Evolutionary conservation across 2,113 vertebrate genomes (phyloP), one percentile per base, ranked within the genome.

Genomic region (Phrynosoma platyrhinos): DNA sequence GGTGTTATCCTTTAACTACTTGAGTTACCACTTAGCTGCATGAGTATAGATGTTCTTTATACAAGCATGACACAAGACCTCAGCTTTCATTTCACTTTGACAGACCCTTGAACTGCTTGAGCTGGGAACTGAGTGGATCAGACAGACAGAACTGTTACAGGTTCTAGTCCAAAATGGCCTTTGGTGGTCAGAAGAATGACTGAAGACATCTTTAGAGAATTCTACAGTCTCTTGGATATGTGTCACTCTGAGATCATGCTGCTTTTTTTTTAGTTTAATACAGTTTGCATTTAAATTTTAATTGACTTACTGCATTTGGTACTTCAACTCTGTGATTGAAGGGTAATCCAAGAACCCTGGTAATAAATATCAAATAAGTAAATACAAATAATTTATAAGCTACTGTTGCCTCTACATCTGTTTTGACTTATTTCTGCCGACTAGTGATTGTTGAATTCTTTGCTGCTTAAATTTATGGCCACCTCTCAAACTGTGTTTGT

Each of bases 401-500:
- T 42, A 78, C 3, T 1, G 1, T 90, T 78, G 47, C 13, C 82
- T 84, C 52, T 87, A 55, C 27, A 83, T 86, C 80, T 87, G 62
- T 69, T 77, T 86, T 86, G 0, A 52, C 88, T 53, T 81, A 66
- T 5, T 92, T 58, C 16, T 68, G 94, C 81, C 77, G 90, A 20
- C 92, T 85, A 91, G 92, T 36, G 88, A 88, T 87, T 93, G 94
- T 92, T 87, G 90, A 95, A 21, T 85, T 84, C 42, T 94, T 96
- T 94, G 91, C 94, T 92, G 76, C 6, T 91, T 86, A 8, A 89
- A 93, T 95, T 96, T 95, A 91, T 95, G 92, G 92, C 84, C 91
- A 32, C 79, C 89, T 92, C 84, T 90, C 92, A 92, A 86, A 93
- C 85, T 89, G 94, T 95, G 79, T 83, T 93, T 91, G 86, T 95